Conservation (phyloP, 2,113 vertebrate genomes). For the Eolophus roseicapilla region DNA sequence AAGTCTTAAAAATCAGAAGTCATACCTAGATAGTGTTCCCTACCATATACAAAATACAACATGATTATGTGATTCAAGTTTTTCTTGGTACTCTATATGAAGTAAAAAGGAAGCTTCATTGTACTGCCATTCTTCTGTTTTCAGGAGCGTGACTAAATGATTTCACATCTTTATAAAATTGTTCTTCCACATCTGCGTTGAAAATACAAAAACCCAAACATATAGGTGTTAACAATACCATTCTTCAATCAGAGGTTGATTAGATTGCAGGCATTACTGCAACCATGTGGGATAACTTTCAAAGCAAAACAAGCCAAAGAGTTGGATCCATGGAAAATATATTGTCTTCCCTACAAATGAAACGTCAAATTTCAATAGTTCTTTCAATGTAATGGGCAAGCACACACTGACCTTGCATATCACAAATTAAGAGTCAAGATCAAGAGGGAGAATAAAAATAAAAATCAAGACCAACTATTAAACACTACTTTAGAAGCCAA, state of each 20-base stretch:
- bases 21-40: neutral
- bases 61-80: neutral
- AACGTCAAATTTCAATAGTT: neutral
- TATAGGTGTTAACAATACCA: neutral
- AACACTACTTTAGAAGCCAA: neutral
- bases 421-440: neutral
- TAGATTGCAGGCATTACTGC: neutral
- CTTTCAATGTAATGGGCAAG: neutral
- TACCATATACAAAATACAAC: neutral
- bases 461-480: neutral
- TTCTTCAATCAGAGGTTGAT: neutral
- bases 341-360: neutral
- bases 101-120: neutral
- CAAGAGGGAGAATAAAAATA: neutral
- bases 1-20: neutral
- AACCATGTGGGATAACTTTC: neutral
- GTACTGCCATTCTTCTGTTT: neutral
- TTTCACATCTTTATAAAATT: neutral
- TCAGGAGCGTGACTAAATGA: neutral
- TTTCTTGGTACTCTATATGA: neutral
- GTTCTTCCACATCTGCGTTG: neutral
- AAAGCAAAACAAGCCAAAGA: conserved; percentile 12
- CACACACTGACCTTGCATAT: neutral
- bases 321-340: neutral
- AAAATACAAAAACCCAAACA: neutral